Percentiles rank a stretch among this genome's conserved stretches.
Evolutionary conservation across 2,888 invertebrate species (phyloP).

Genomic region (Orthonevra nobilis): DNA sequence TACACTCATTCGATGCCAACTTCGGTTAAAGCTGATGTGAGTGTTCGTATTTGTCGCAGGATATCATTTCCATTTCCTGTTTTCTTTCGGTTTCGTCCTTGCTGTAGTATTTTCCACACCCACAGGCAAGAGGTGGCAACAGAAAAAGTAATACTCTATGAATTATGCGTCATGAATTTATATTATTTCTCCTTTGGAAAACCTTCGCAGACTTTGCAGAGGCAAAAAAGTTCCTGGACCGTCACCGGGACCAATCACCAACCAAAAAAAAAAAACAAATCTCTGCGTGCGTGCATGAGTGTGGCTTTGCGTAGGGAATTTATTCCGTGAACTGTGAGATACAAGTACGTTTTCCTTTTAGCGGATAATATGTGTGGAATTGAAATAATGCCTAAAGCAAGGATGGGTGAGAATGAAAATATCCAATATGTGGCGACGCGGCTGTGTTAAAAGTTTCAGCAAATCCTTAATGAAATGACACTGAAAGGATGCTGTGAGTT

Average conservation of each 20-base stretch:
- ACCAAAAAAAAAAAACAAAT: constrained; percentile 20
- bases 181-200: constrained; percentile 37
- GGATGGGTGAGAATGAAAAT: constrained; percentile 1
- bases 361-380: too few relatives aligned
- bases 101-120: too few relatives aligned
- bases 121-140: neutral
- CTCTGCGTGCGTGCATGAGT: constrained; percentile 5
- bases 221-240: constrained; percentile 7
- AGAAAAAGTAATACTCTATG: constrained; percentile 38
- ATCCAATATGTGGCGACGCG: constrained; percentile 12
- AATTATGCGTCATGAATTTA: constrained; percentile 66
- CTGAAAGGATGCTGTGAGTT: constrained; percentile 19
- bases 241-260: neutral
- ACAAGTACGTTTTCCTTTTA: neutral
- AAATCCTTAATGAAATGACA: constrained; percentile 36
- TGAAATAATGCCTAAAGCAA: too few relatives aligned
- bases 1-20: too few relatives aligned
- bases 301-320: constrained; percentile 26
- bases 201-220: constrained; percentile 2
- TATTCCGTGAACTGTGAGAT: neutral
- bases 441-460: constrained; percentile 31
- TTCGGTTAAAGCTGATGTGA: neutral
- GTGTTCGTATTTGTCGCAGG: constrained; percentile 13
- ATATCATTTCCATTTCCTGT: constrained; percentile 54
- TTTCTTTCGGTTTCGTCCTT: too few relatives aligned